These are phyloP conservation scores for Polyergus mexicanus DNA, from an alignment of 1,140 invertebrate species.

Conservation along the genomic window DNA sequence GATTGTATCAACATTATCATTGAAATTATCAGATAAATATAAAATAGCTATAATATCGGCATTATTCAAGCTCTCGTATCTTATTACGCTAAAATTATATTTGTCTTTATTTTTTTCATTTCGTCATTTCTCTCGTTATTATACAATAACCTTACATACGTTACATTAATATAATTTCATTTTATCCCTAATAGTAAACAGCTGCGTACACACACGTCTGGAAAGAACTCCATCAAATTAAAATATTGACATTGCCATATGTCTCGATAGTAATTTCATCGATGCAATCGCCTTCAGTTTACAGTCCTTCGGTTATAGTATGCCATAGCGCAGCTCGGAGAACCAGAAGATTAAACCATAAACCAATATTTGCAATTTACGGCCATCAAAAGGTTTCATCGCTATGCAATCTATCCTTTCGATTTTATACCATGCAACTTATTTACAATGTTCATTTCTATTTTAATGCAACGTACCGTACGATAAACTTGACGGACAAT, in stretches of 20 bases:
- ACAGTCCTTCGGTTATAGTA: conserved; percentile 10
- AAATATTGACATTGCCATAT: conserved; percentile 40
- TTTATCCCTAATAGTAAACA: conserved; percentile 4
- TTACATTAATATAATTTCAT: not conserved
- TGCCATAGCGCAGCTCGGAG: not conserved
- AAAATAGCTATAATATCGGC: not conserved
- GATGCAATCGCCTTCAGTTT: conserved; percentile 48
- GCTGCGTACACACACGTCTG: not conserved
- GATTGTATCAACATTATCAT: not conserved
- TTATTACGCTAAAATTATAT: not conserved
- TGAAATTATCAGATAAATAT: not conserved
- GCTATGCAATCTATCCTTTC: not conserved
- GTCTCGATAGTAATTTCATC: conserved; percentile 39
- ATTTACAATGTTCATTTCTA: conserved; percentile 45
- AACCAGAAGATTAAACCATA: conserved; percentile 29
- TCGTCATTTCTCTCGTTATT: not conserved
- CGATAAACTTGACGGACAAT: conserved; percentile 22
- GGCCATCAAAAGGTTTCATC: conserved; percentile 43
- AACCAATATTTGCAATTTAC: conserved; percentile 50
- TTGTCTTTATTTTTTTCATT: not conserved
- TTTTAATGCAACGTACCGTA: conserved; percentile 9
- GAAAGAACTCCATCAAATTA: conserved; percentile 24
- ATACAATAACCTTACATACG: not conserved
- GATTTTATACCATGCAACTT: conserved; percentile 40
- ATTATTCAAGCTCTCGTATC: not conserved